These are phyloP conservation scores for Brachymystax lenok DNA, from an alignment of 2,797 vertebrate genomes.

Conservation along the genomic window DNA sequence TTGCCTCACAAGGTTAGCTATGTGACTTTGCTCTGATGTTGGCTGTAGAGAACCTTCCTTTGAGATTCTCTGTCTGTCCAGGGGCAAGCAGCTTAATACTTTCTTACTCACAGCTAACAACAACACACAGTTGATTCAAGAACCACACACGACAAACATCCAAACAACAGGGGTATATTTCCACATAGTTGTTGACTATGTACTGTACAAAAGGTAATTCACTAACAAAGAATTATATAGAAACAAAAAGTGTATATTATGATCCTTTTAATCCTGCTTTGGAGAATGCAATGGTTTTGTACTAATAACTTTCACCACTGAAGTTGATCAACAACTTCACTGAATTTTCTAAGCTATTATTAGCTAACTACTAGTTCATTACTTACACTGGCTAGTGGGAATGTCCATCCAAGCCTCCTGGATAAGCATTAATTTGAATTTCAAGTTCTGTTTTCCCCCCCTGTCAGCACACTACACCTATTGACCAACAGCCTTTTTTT, in stretches of 20 bases:
- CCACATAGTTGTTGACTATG: too few relatives aligned
- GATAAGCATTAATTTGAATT: constrained; percentile 4
- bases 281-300: not conserved
- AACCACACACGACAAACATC: constrained; percentile 19
- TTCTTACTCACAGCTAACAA: not conserved
- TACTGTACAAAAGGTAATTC: too few relatives aligned
- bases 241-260: not conserved
- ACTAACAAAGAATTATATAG: not conserved
- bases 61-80: constrained; percentile 29
- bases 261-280: not conserved
- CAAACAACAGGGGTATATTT: too few relatives aligned
- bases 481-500: not conserved
- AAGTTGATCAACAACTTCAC: not conserved
- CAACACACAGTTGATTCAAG: constrained; percentile 1
- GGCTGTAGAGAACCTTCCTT: constrained; percentile 36
- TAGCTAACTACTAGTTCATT: not conserved
- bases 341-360: not conserved
- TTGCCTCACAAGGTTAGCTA: constrained; percentile 52
- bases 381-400: not conserved
- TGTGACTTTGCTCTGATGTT: constrained; percentile 30
- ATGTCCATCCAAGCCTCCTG: not conserved
- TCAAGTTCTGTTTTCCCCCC: not conserved
- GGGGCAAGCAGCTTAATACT: constrained; percentile 26
- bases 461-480: not conserved
- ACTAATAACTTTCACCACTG: not conserved